Evolutionary conservation across 2,888 invertebrate genomes (phyloP).

Genomic region (Sesamia inferens): DNA sequence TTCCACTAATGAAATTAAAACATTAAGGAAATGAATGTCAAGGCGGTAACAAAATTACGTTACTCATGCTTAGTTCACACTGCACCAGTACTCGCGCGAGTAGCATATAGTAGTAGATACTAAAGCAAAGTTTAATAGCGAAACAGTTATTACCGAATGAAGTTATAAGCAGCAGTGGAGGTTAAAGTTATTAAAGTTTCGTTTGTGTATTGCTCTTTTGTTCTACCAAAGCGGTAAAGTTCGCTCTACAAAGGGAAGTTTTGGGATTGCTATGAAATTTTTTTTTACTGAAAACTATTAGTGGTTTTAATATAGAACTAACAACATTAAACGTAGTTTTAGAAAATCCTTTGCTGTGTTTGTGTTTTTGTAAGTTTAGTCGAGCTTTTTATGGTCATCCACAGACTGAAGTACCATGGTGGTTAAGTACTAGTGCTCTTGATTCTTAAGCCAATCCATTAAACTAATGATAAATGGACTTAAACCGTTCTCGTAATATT

Average conservation of each 20-base stretch:
- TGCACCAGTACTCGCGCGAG: slow-evolving; percentile 39
- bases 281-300: neutral
- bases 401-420: too few relatives aligned
- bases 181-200: slow-evolving; percentile 41
- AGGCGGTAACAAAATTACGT: slow-evolving; percentile 50
- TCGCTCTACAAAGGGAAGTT: neutral
- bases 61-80: slow-evolving; percentile 46
- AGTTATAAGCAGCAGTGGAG: slow-evolving; percentile 35
- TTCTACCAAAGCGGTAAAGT: slow-evolving; percentile 23
- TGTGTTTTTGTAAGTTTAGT: neutral
- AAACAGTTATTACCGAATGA: slow-evolving; percentile 37
- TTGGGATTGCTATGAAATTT: neutral
- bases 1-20: slow-evolving; percentile 52
- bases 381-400: neutral
- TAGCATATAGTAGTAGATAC: slow-evolving; percentile 26
- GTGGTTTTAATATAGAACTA: neutral
- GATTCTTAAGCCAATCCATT: too few relatives aligned
- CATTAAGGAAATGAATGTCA: slow-evolving; percentile 55
- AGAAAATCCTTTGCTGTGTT: neutral
- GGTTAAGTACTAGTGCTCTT: too few relatives aligned
- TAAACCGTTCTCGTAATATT: too few relatives aligned
- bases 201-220: slow-evolving; percentile 50
- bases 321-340: neutral
- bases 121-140: slow-evolving; percentile 34
- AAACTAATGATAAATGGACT: too few relatives aligned